phyloP scores from a whole-genome alignment of 2,888 invertebrate species.

The Linnaemya tessellans region DNA sequence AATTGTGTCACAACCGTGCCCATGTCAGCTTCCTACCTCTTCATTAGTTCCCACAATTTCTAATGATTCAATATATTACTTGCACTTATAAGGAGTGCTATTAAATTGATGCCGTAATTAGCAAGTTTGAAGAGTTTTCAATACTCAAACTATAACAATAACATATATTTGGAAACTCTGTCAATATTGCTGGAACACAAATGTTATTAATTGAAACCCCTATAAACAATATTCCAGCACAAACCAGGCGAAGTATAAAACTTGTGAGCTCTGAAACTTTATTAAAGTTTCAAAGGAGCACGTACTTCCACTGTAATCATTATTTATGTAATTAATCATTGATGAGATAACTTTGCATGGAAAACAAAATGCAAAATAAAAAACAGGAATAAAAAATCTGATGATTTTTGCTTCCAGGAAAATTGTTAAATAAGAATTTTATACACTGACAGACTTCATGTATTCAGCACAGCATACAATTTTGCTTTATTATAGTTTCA shows the following conservation, averaged over 20 bases:
- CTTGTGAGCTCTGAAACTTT: constrained; percentile 4
- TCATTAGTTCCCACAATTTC: constrained; percentile 3
- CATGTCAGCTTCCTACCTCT: neutral
- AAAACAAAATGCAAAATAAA: constrained; percentile 2
- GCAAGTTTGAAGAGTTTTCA: neutral
- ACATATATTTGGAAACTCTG: neutral
- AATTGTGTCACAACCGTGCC: neutral
- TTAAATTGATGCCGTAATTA: constrained; percentile 5
- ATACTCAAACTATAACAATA: neutral
- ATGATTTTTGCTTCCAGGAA: neutral
- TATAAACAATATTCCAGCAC: neutral
- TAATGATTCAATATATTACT: constrained; percentile 16
- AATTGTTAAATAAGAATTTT: neutral
- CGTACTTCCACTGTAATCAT: constrained; percentile 23
- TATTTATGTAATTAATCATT: constrained; percentile 57
- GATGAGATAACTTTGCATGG: constrained; percentile 42
- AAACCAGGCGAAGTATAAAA: neutral
- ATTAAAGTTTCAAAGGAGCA: constrained; percentile 1
- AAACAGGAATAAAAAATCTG: neutral
- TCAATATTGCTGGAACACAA: neutral
- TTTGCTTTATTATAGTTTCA: constrained; percentile 48
- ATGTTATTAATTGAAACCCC: neutral
- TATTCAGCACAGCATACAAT: constrained; percentile 10
- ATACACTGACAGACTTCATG: neutral
- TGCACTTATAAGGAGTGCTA: neutral